Conservation (phyloP, 2,888 invertebrate species). For the Sphinx pinastri region DNA sequence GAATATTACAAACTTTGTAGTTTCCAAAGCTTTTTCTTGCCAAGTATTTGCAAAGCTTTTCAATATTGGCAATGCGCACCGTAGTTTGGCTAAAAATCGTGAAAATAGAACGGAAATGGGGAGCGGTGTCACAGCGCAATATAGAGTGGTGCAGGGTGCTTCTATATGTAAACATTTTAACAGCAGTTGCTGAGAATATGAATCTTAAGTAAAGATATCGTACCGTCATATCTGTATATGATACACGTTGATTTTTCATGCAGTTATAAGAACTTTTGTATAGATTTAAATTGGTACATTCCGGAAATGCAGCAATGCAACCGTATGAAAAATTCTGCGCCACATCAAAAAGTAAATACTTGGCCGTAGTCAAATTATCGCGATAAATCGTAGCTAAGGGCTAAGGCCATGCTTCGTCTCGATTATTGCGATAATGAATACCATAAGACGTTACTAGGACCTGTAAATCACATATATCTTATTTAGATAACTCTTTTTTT, state of each 20-base stretch:
- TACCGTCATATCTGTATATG: neutral
- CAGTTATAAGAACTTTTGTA: no score
- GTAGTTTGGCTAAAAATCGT: constrained; percentile 65
- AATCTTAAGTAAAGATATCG: neutral
- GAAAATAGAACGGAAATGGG: constrained; percentile 66
- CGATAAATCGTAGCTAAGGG: no score
- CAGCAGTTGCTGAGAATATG: constrained; percentile 18
- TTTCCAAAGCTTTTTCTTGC: constrained; percentile 53
- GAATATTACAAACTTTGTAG: constrained; percentile 44
- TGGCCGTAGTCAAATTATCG: no score
- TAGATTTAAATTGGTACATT: no score
- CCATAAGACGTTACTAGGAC: no score
- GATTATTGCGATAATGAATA: no score
- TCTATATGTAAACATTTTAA: constrained; percentile 56
- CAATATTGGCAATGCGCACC: constrained; percentile 61
- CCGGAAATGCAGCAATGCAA: no score
- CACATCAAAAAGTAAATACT: no score
- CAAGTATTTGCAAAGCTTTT: constrained; percentile 58
- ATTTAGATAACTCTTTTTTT: no score
- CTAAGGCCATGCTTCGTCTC: no score
- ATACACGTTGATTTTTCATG: neutral
- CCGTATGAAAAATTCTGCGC: no score
- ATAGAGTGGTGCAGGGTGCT: constrained; percentile 37
- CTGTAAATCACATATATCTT: no score
- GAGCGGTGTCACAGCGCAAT: constrained; percentile 62